A percentile compares a stretch with the other conserved stretches of the same genome.
These are phyloP conservation scores for Ophioderma brevispina DNA, from an alignment of 35 echinoderm and acorn worm genomes.

Conservation along the genomic window DNA sequence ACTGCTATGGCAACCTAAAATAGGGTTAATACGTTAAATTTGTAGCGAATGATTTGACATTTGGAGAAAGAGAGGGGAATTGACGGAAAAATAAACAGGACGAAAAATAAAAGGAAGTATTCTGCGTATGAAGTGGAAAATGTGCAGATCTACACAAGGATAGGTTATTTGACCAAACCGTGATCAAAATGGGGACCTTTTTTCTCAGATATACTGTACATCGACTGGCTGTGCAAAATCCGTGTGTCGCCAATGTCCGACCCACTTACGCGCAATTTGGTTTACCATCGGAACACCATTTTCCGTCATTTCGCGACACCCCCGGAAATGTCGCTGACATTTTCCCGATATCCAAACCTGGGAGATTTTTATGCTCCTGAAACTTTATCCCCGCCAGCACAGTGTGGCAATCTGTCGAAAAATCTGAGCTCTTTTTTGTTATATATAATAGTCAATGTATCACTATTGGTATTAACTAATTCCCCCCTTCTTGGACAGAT, in stretches of 20 bases:
- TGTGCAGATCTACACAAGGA: too few species aligned
- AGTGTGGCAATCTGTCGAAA: neutral
- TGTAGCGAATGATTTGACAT: too few species aligned
- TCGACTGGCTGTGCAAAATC: too few species aligned
- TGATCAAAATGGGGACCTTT: too few species aligned
- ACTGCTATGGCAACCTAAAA: too few species aligned
- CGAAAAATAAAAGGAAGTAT: too few species aligned
- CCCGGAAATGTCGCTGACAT: neutral
- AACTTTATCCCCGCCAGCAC: neutral
- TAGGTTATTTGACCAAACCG: too few species aligned
- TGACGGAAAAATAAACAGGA: too few species aligned
- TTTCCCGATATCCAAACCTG: neutral
- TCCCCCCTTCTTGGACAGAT: neutral
- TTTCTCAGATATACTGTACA: too few species aligned
- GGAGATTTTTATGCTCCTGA: neutral
- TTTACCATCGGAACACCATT: neutral
- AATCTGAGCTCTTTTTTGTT: neutral
- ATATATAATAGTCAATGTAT: neutral
- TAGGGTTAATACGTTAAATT: too few species aligned
- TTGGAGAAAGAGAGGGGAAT: too few species aligned
- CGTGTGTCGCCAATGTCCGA: neutral
- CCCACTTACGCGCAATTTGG: neutral
- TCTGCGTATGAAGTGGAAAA: too few species aligned
- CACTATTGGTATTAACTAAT: neutral
- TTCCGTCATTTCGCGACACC: neutral